Evolutionary conservation across 2,888 invertebrate genomes (phyloP).

Genomic region (Pterostichus niger): DNA sequence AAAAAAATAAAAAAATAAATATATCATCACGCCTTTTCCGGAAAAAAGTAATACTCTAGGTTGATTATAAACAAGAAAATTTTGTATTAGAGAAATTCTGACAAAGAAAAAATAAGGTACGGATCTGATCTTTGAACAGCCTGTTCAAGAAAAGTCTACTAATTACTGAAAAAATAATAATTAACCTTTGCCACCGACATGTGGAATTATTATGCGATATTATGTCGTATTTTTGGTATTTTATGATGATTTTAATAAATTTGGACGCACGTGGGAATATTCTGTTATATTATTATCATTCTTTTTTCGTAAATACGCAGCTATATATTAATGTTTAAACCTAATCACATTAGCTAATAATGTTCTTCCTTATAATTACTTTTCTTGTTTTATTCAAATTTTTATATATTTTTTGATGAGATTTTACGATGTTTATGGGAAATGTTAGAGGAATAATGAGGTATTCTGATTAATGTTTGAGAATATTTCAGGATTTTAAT

Average conservation of each 20-base stretch:
- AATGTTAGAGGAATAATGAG: conserved; percentile 35
- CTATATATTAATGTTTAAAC: conserved; percentile 28
- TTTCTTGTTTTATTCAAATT: conserved; percentile 38
- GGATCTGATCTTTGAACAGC: background rate
- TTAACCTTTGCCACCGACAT: conserved; percentile 60
- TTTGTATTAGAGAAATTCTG: too few relatives aligned
- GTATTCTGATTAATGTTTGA: conserved; percentile 24
- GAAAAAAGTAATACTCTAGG: too few relatives aligned
- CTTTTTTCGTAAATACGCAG: conserved; percentile 28
- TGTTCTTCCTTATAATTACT: conserved; percentile 31
- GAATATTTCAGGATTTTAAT: conserved; percentile 13
- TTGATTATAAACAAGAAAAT: too few relatives aligned
- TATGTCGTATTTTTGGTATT: conserved; percentile 51
- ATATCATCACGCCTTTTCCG: too few relatives aligned
- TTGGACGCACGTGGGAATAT: conserved; percentile 54
- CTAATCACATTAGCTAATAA: conserved; percentile 47
- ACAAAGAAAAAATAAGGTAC: background rate
- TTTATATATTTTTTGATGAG: conserved; percentile 42
- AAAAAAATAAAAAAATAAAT: too few relatives aligned
- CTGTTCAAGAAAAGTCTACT: conserved; percentile 42
- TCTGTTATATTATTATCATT: conserved; percentile 23
- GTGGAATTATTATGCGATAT: conserved; percentile 61
- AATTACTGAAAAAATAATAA: conserved; percentile 45
- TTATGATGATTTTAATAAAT: conserved; percentile 39
- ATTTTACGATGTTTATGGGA: conserved; percentile 42